Percentiles rank a stretch among this genome's conserved stretches.
These are phyloP conservation scores for Rostratula benghalensis DNA, from an alignment of 2,113 vertebrate species.

Conservation along the genomic window DNA sequence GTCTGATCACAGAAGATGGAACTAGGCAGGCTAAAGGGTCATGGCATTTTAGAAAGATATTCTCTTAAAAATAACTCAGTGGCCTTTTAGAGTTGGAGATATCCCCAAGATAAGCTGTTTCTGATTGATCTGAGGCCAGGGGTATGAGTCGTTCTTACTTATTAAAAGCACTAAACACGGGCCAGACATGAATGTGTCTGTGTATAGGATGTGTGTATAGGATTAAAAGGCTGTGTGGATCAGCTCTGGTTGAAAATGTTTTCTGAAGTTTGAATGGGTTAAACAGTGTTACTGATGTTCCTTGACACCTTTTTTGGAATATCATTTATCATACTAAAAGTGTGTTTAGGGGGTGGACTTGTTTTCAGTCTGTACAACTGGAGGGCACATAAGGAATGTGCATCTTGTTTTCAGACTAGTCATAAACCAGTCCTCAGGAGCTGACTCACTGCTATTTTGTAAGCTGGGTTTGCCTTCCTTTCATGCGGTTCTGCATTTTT, in stretches of 20 bases:
- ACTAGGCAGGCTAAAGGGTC: neutral
- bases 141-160: neutral
- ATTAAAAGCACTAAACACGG: neutral
- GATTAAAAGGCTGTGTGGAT: neutral
- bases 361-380: neutral
- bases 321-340: neutral
- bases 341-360: neutral
- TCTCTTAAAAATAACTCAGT: neutral
- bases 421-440: neutral
- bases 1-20: neutral
- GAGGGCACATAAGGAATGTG: neutral
- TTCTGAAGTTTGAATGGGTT: neutral
- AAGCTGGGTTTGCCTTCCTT: constrained; percentile 42
- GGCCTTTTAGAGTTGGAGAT: neutral
- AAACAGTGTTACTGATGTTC: neutral
- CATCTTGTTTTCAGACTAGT: constrained; percentile 30
- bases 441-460: constrained; percentile 59
- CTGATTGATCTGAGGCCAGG: neutral
- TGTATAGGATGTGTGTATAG: neutral
- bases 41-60: neutral
- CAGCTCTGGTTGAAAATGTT: neutral
- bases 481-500: constrained; percentile 6
- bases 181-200: neutral
- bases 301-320: neutral
- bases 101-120: neutral